phyloP scores from a whole-genome alignment of 2,113 vertebrate genomes.

The Numida meleagris region DNA sequence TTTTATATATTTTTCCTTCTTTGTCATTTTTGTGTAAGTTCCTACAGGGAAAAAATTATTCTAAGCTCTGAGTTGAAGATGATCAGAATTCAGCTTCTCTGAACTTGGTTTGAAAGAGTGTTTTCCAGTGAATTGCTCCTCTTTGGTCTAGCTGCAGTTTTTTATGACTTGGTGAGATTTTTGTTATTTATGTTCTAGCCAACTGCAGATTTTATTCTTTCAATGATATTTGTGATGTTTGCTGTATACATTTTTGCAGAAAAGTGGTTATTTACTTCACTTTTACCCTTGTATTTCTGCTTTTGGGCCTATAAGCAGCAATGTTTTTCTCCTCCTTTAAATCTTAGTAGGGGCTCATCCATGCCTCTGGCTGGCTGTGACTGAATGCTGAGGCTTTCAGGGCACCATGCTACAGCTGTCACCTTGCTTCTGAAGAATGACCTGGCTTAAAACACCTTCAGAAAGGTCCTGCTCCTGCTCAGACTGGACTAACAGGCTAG shows the following conservation, averaged over 20 bases:
- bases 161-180: constrained; percentile 2
- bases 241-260: neutral
- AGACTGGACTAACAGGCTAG: neutral
- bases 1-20: constrained; percentile 66
- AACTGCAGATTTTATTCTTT: neutral
- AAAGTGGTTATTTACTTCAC: neutral
- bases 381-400: neutral
- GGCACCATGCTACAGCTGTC: neutral
- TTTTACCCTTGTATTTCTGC: neutral
- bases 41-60: neutral
- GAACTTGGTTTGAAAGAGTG: neutral
- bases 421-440: neutral
- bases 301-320: neutral
- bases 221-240: neutral
- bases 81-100: constrained; percentile 44
- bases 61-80: constrained; percentile 10
- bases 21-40: constrained; percentile 51
- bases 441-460: neutral
- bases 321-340: neutral
- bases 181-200: neutral
- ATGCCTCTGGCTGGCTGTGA: accelerated
- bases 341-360: neutral
- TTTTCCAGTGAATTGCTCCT: neutral
- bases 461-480: neutral
- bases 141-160: constrained; percentile 5